Conservation (phyloP, 2,113 vertebrate genomes). For the Lucifuga dentata region DNA sequence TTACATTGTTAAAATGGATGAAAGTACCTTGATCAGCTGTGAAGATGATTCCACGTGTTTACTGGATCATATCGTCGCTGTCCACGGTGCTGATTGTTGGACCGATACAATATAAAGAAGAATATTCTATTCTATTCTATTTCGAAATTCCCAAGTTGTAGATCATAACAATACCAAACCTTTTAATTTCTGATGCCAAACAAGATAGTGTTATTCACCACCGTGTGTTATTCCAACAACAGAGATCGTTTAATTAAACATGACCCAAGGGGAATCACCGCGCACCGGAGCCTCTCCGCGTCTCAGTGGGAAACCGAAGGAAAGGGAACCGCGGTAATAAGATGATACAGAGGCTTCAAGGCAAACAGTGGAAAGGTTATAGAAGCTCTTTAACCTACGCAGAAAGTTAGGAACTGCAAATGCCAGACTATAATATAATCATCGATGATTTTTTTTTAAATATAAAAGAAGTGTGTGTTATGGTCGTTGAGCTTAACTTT, state of each 20-base stretch:
- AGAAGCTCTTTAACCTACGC: conserved; percentile 16
- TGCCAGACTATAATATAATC: too few species aligned
- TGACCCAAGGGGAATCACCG: conserved; percentile 74
- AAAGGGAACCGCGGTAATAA: not conserved
- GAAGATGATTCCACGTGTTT: not conserved
- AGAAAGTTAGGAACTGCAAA: not conserved
- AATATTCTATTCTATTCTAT: not conserved
- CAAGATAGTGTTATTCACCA: conserved; percentile 41
- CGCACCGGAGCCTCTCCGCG: conserved; percentile 38
- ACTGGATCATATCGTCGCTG: conserved; percentile 55
- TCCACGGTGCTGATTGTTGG: conserved; percentile 74
- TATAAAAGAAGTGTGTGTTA: too few species aligned
- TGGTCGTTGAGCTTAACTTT: not conserved
- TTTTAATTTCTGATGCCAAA: conserved; percentile 15
- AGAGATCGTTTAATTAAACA: conserved; percentile 74
- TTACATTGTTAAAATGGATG: not conserved
- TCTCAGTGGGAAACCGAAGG: conserved; percentile 2
- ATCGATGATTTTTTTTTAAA: too few species aligned
- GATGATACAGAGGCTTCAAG: conserved; percentile 8
- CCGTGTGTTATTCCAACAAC: conserved; percentile 40
- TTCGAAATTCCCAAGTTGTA: not conserved
- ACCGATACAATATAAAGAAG: not conserved
- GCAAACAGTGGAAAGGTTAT: conserved; percentile 9
- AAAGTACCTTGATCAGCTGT: not conserved
- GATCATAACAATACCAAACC: not conserved